Conservation (phyloP, 2,113 vertebrate genomes). For the Eretmochelys imbricata region DNA sequence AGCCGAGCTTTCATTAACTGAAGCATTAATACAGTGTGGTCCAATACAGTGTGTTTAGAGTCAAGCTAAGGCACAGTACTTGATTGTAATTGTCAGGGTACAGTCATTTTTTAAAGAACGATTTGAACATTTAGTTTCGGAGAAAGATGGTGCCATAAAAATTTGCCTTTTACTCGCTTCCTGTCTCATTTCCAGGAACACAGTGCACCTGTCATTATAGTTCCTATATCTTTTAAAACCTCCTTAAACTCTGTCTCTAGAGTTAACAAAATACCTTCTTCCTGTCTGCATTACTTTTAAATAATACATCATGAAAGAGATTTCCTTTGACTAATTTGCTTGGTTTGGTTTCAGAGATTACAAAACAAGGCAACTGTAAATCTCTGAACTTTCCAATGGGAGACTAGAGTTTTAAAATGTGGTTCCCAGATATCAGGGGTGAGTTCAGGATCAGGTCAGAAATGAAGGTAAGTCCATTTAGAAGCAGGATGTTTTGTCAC, state of each 20-base stretch:
- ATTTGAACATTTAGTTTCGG: constrained; percentile 61
- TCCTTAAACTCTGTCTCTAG: constrained; percentile 63
- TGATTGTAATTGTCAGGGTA: constrained; percentile 50
- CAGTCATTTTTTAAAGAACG: constrained; percentile 55
- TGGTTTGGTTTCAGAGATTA: constrained; percentile 60
- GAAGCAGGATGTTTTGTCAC: constrained; percentile 25
- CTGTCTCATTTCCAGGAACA: constrained; percentile 59
- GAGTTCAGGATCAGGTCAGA: constrained; percentile 17
- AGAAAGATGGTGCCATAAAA: constrained; percentile 56
- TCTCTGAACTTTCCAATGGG: constrained; percentile 29
- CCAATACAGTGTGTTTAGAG: constrained; percentile 64
- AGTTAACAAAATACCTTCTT: constrained; percentile 72
- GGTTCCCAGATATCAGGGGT: constrained; percentile 49
- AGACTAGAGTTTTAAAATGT: constrained; percentile 18
- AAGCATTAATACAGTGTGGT: constrained; percentile 51
- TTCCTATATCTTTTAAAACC: constrained; percentile 68
- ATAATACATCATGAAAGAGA: constrained; percentile 68
- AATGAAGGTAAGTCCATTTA: constrained; percentile 45
- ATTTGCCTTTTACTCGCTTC: constrained; percentile 53
- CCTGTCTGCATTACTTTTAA: constrained; percentile 69
- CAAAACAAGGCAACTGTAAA: constrained; percentile 41
- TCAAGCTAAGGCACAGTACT: constrained; percentile 57
- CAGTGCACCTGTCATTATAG: constrained; percentile 64
- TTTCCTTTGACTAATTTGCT: constrained; percentile 70
- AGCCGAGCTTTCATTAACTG: constrained; percentile 38